A percentile compares a stretch with the other conserved stretches of the same genome.
Evolutionary conservation across 2,888 invertebrate species (phyloP).

Genomic region (Orchestes rusci): DNA sequence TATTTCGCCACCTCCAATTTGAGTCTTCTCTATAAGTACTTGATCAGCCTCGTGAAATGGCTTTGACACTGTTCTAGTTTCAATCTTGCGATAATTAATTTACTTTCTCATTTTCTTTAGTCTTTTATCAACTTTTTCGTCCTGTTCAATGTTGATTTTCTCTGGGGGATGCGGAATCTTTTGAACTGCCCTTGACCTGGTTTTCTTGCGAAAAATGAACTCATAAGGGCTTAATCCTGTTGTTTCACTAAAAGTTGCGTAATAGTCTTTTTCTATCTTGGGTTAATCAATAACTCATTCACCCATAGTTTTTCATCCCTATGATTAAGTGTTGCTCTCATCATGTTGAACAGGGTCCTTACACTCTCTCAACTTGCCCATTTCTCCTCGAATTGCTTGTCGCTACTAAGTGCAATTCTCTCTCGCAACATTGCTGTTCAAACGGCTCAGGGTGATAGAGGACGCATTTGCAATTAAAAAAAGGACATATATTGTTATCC

Average conservation of each 20-base stretch:
- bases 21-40: constrained; percentile 4
- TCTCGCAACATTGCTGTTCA: constrained; percentile 8
- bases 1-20: constrained; percentile 6
- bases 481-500: too few relatives aligned
- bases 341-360: constrained; percentile 7
- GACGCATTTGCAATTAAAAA: too few relatives aligned
- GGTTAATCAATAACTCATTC: too few relatives aligned
- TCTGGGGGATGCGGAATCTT: too few relatives aligned
- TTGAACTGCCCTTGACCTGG: too few relatives aligned
- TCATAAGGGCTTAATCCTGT: too few relatives aligned
- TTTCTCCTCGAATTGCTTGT: constrained; percentile 9
- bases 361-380: constrained; percentile 10
- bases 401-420: constrained; percentile 9
- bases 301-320: too few relatives aligned
- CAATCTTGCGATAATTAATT: constrained; percentile 3
- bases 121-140: background rate
- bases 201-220: too few relatives aligned
- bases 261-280: too few relatives aligned
- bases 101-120: constrained; percentile 1
- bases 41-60: constrained; percentile 4
- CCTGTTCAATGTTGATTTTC: too few relatives aligned
- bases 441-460: background rate
- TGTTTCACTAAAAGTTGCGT: too few relatives aligned
- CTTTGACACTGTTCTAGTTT: constrained; percentile 6
- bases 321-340: constrained; percentile 6